phyloP scores from a whole-genome alignment of 2,797 vertebrate genomes.

The Tokudaia tokunoshimensis region DNA sequence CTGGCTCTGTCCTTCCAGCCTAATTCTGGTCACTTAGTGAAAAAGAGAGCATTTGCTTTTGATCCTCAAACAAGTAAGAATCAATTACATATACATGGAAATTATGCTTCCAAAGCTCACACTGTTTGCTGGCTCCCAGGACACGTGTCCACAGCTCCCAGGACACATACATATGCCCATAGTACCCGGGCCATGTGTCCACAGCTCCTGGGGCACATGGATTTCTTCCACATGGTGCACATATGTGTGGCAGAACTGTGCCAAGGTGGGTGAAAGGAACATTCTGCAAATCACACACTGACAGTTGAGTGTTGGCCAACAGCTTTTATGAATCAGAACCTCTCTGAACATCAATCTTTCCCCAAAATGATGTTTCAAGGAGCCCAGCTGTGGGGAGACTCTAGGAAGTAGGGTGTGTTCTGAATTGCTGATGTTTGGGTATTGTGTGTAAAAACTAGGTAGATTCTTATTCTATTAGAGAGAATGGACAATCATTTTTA shows the following conservation, averaged over 20 bases:
- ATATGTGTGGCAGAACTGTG: conserved; percentile 75
- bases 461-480: neutral
- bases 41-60: conserved; percentile 44
- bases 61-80: conserved; percentile 4
- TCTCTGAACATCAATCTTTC: conserved; percentile 43
- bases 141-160: neutral
- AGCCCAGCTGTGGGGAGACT: conserved; percentile 9
- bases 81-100: neutral
- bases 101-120: conserved; percentile 16
- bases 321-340: conserved; percentile 70
- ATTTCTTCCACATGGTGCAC: conserved; percentile 65
- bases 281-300: conserved; percentile 75
- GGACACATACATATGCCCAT: neutral
- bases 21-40: conserved; percentile 44
- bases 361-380: neutral
- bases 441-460: neutral
- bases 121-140: neutral
- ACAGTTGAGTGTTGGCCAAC: conserved; percentile 76
- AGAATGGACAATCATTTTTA: neutral
- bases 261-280: conserved; percentile 56
- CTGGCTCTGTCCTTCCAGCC: neutral
- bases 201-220: neutral
- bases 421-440: neutral
- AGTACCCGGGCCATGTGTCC: neutral
- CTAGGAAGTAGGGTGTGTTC: neutral